A percentile compares a stretch with the other conserved stretches of the same genome.
Conservation (phyloP, 2,888 invertebrate species). For the Branchellion lobata region DNA sequence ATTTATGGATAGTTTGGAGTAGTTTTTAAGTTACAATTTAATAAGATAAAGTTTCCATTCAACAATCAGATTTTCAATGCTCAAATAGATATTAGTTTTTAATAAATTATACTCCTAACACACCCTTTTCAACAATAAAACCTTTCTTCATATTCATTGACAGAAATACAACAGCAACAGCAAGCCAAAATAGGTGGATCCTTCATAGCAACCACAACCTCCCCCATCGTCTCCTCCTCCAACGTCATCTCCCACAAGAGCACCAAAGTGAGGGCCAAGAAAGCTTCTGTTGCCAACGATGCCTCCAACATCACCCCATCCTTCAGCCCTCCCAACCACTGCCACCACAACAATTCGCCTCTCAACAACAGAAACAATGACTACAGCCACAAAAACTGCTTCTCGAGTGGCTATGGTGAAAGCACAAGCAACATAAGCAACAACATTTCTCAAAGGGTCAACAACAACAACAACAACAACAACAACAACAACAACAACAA, state of each 20-base stretch:
- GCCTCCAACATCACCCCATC: slow-evolving; percentile 3
- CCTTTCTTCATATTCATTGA: background rate
- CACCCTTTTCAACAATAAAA: background rate
- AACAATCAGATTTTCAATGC: too few relatives aligned
- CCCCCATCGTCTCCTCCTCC: background rate
- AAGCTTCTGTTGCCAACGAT: background rate
- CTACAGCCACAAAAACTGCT: too few relatives aligned
- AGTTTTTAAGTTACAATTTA: too few relatives aligned
- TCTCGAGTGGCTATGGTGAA: too few relatives aligned
- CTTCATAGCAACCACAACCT: background rate
- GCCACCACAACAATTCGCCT: background rate
- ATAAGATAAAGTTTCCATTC: too few relatives aligned
- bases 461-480: background rate
- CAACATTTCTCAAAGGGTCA: background rate
- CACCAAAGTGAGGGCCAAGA: background rate
- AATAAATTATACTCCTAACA: too few relatives aligned
- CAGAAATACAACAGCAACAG: background rate
- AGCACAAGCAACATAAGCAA: background rate
- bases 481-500: slow-evolving; percentile 13
- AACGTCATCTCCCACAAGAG: background rate
- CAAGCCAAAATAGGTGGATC: background rate
- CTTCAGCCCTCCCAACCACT: background rate
- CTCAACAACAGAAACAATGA: too few relatives aligned
- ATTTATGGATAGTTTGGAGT: too few relatives aligned
- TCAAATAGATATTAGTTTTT: too few relatives aligned